Conservation (phyloP, 2,797 vertebrate species). For the Atherinosoma microstoma region DNA sequence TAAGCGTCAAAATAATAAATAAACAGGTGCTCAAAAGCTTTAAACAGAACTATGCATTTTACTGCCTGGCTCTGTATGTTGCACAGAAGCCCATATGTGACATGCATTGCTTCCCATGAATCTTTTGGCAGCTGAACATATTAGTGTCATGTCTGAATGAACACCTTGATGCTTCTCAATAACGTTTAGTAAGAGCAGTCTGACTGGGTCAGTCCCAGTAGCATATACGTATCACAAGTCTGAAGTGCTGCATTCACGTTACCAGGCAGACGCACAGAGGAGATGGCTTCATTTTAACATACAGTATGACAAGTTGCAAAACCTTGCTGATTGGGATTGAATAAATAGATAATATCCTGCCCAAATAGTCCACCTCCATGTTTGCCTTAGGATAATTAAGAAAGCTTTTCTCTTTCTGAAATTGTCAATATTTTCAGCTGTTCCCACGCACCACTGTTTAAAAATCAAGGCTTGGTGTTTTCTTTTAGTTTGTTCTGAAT, state of each 20-base stretch:
- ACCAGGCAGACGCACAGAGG: neutral
- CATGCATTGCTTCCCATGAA: neutral
- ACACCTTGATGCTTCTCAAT: neutral
- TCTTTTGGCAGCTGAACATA: neutral
- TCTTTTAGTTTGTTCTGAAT: neutral
- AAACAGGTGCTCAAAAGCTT: slow-evolving; percentile 25
- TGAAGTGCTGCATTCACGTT: neutral
- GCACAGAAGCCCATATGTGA: neutral
- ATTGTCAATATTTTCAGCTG: neutral
- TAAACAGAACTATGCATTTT: slow-evolving; percentile 37
- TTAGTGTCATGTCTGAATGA: neutral
- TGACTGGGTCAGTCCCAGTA: neutral
- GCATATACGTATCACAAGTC: neutral
- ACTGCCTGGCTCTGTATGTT: slow-evolving; percentile 45
- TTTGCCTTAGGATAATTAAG: neutral
- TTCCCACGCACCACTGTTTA: neutral
- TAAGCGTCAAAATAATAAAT: slow-evolving; percentile 35
- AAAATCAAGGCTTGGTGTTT: neutral
- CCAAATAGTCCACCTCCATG: neutral
- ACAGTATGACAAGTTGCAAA: neutral
- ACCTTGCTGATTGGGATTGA: neutral
- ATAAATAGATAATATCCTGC: neutral
- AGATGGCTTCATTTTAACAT: neutral
- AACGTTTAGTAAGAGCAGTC: neutral
- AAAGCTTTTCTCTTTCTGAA: neutral